These are phyloP conservation scores for Lampropteryx suffumata DNA, from an alignment of 2,888 invertebrate species.

Conservation along the genomic window DNA sequence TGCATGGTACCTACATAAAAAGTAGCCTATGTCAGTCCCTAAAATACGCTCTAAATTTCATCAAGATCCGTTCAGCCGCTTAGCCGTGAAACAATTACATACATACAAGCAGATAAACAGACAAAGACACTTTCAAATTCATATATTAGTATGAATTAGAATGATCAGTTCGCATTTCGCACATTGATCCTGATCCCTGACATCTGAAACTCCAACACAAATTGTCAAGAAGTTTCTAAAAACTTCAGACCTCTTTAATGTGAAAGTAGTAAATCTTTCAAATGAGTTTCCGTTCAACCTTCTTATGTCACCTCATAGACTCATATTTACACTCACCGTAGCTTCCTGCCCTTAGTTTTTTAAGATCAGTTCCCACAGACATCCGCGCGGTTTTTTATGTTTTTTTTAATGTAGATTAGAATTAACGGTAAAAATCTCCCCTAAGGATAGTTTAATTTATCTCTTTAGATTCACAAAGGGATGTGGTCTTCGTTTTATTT, in stretches of 20 bases:
- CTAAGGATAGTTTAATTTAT: slow-evolving; percentile 80
- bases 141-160: too few species aligned
- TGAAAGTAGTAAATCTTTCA: slow-evolving; percentile 59
- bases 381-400: slow-evolving; percentile 58
- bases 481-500: slow-evolving; percentile 57
- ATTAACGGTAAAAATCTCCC: slow-evolving; percentile 80
- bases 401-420: slow-evolving; percentile 70
- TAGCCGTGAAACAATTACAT: too few species aligned
- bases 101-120: too few species aligned
- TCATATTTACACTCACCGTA: slow-evolving; percentile 73
- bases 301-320: slow-evolving; percentile 58
- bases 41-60: too few species aligned
- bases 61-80: too few species aligned
- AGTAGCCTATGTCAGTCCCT: too few species aligned
- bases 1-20: too few species aligned
- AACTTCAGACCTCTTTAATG: slow-evolving; percentile 12
- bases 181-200: too few species aligned
- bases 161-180: too few species aligned
- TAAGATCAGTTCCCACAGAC: slow-evolving; percentile 74
- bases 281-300: slow-evolving; percentile 68
- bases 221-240: neutral
- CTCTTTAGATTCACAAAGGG: slow-evolving; percentile 69
- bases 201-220: neutral
- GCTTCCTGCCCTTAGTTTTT: slow-evolving; percentile 74
- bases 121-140: too few species aligned